Conservation (phyloP, 2,113 vertebrate species). For the Rhinoptilus africanus region DNA sequence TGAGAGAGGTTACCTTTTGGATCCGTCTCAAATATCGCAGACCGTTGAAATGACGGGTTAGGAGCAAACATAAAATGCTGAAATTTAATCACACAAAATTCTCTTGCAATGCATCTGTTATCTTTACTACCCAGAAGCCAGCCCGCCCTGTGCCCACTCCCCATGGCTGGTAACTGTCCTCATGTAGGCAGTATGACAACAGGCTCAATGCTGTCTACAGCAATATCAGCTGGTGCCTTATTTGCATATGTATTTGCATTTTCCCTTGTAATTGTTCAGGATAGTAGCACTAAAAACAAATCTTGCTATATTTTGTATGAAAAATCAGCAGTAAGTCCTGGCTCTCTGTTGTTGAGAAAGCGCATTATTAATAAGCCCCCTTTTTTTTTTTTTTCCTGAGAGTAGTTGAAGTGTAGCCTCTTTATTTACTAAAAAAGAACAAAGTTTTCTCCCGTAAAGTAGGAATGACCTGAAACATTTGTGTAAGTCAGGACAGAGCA, state of each 20-base stretch:
- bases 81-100: constrained; percentile 49
- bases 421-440: neutral
- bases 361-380: neutral
- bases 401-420: neutral
- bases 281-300: constrained; percentile 48
- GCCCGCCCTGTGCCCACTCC: constrained; percentile 17
- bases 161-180: neutral
- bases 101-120: constrained; percentile 49
- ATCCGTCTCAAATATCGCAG: neutral
- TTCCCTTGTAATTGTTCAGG: neutral
- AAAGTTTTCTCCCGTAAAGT: neutral
- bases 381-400: neutral
- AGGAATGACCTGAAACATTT: neutral
- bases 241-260: constrained; percentile 70
- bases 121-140: constrained; percentile 38
- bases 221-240: neutral
- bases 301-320: neutral
- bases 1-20: constrained; percentile 7
- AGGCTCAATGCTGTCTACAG: neutral
- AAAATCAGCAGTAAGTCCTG: neutral
- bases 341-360: neutral
- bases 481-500: neutral
- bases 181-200: neutral
- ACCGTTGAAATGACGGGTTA: constrained; percentile 21
- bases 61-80: constrained; percentile 39